Evolutionary conservation across 1,140 invertebrate species (phyloP), one percentile per base, ranked within the genome.

Genomic region (Fopius arisanus): DNA sequence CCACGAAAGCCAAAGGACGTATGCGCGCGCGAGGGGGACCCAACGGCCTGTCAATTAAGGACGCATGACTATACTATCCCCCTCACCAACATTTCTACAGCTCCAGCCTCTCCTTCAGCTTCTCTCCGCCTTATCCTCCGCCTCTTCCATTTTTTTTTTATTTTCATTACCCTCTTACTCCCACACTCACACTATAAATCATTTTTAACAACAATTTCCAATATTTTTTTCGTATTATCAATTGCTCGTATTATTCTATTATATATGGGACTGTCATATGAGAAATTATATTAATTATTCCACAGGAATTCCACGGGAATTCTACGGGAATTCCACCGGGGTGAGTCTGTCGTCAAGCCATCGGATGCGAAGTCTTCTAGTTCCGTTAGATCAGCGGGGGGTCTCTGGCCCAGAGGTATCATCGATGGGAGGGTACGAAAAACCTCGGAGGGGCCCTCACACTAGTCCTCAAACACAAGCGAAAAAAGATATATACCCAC

Each of bases 21-120:
- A 75, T 72, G 69, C 70, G 70, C 70, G 70, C 75, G 65, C 51
- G 65, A 82, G 16, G 80, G 79, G 79, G 80, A 84, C 37, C 75
- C 75, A 80, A 81, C 78, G 73, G 86, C 85, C 86, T 87, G 86
- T 87, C 86, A 88, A 88, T 88, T 88, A 88, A 87, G 84, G 79
- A 87, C 84, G 29, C 62, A 83, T 85, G 83, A 83, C 84, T 85
- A 81, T 86, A 69, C 67, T 65, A 65, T 65, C 26, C n/a, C 26
- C 83, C 83, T 80, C 80, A 79, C 78, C 84, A 81, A 85, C 86
- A 86, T 86, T 86, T 87, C 85, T 87, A 73, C 54, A 37, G 72
- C 51, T 72, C 63, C 66, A 54, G 43, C 72, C 41, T 59, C 43
- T 68, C 41, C 10, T 68, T 67, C 72, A 51, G 69, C 72, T 65